Evolutionary conservation across 2,888 invertebrate genomes (phyloP).

Genomic region (Atethmia centrago): DNA sequence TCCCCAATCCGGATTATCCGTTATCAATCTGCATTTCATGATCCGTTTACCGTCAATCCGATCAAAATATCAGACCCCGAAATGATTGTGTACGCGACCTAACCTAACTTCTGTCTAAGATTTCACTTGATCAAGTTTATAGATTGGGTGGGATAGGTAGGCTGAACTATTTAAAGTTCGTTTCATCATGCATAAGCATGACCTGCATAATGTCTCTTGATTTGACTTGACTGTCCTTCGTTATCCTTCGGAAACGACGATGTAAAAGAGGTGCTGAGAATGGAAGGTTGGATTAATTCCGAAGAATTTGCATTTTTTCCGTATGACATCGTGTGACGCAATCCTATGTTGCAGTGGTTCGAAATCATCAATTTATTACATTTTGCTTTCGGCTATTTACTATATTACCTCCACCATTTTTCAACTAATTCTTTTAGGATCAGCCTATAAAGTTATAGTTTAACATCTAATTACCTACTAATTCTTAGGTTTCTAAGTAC

Average conservation of each 20-base stretch:
- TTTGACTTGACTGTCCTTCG: background rate
- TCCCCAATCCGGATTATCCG: background rate
- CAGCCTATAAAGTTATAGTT: background rate
- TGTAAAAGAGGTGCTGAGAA: conserved; percentile 31
- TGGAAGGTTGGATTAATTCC: conserved; percentile 13
- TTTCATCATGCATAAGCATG: conserved; percentile 16
- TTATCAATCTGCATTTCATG: background rate
- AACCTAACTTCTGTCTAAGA: conserved; percentile 1
- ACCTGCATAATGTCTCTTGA: conserved; percentile 23
- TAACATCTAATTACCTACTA: background rate
- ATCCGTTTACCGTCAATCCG: conserved; percentile 15
- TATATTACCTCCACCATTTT: background rate
- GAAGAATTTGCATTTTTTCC: conserved; percentile 40
- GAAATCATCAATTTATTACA: background rate
- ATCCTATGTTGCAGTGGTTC: conserved; percentile 18
- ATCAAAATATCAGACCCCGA: conserved; percentile 2
- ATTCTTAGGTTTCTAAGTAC: background rate
- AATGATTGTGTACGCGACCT: conserved; percentile 1
- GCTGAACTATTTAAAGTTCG: conserved; percentile 1
- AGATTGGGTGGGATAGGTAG: background rate
- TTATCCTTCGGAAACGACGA: conserved; percentile 11
- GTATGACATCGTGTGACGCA: conserved; percentile 3
- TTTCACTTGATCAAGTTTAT: background rate
- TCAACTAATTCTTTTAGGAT: background rate
- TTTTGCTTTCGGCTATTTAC: background rate